Conservation (phyloP, 2,888 invertebrate species). For the Drosophila meridiana region DNA sequence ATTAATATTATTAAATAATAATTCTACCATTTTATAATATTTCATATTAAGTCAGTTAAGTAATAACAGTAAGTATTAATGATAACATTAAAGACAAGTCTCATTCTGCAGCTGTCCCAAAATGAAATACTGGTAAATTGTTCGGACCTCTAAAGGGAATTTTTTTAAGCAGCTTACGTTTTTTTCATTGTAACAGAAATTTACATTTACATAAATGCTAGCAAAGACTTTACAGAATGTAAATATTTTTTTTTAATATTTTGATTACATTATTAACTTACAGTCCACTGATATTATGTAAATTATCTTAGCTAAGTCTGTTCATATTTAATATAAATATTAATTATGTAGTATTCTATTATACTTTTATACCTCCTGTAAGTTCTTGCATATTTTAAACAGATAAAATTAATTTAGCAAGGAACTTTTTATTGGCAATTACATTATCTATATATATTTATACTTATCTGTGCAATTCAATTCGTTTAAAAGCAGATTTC, state of each 20-base stretch:
- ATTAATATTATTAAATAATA: not conserved
- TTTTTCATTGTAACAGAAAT: not conserved
- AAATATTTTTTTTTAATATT: no score
- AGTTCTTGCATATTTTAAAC: not conserved
- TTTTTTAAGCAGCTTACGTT: not conserved
- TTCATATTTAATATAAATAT: not conserved
- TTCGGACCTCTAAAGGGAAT: not conserved
- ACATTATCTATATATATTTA: not conserved
- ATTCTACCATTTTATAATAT: not conserved
- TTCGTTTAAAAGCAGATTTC: not conserved
- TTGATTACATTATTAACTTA: not conserved
- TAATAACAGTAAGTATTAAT: no score
- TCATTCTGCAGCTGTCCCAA: constrained; percentile 4
- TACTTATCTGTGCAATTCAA: not conserved
- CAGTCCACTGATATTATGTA: not conserved
- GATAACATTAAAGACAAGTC: not conserved
- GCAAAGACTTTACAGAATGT: not conserved
- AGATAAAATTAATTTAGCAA: not conserved
- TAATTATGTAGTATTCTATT: not conserved
- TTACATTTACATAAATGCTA: not conserved
- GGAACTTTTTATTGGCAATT: no score
- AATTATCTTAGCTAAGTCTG: not conserved
- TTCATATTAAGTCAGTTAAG: not conserved
- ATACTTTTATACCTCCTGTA: not conserved
- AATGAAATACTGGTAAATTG: constrained; percentile 47